Percentiles rank a stretch among this genome's conserved stretches.
Conservation (phyloP, 2,888 invertebrate genomes). For the Vesta saturnalis region DNA sequence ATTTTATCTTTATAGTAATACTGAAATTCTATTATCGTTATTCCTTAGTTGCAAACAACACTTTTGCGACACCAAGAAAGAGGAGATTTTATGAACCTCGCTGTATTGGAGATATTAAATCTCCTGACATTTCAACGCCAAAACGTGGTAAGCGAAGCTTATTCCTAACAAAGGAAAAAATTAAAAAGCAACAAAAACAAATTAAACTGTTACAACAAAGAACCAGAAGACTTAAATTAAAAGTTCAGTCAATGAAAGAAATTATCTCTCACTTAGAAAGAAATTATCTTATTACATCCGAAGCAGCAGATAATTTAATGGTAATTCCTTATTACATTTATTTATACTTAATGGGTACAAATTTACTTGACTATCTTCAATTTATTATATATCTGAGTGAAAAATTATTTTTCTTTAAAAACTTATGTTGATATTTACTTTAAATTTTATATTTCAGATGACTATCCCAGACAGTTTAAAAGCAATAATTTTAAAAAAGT, state of each 20-base stretch:
- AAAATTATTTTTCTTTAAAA: background rate
- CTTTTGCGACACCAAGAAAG: background rate
- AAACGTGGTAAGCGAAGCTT: background rate
- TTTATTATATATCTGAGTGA: background rate
- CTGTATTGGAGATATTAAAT: background rate
- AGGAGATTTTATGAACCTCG: background rate
- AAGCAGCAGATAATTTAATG: background rate
- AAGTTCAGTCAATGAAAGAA: slow-evolving; percentile 2
- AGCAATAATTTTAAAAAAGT: too few relatives aligned
- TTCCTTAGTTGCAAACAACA: too few relatives aligned
- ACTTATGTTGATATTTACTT: background rate
- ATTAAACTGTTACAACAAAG: slow-evolving; percentile 1
- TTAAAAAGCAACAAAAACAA: background rate
- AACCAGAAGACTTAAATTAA: background rate
- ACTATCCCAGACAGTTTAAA: background rate
- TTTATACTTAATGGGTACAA: background rate
- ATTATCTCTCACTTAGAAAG: background rate
- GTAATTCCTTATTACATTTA: background rate
- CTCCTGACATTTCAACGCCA: background rate
- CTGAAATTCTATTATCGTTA: too few relatives aligned
- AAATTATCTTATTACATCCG: background rate
- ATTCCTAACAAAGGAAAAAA: background rate
- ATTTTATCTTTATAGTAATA: too few relatives aligned
- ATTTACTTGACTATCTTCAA: background rate
- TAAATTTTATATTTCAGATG: background rate